Conservation (phyloP, 2,888 invertebrate species). For the Cheilosia vulpina region DNA sequence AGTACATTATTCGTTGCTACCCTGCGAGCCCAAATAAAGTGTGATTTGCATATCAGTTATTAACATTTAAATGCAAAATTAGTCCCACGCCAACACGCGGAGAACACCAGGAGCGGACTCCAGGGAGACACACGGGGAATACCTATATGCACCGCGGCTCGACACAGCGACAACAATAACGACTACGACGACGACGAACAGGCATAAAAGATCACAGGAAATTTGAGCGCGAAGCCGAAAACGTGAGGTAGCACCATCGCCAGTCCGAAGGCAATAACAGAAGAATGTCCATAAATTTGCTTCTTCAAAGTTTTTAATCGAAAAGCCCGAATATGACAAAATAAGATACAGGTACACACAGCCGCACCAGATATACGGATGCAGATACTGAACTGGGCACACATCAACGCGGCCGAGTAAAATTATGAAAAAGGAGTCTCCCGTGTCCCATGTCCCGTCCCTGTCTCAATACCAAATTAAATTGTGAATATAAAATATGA, state of each 20-base stretch:
- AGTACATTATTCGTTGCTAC: conserved; percentile 68
- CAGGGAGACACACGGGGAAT: conserved; percentile 34
- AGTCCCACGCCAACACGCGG: conserved; percentile 68
- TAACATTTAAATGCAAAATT: conserved; percentile 75
- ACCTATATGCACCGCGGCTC: background rate
- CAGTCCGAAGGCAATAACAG: conserved; percentile 69
- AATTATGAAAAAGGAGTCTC: conserved; percentile 72
- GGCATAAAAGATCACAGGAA: conserved; percentile 67
- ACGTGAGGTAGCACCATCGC: conserved; percentile 60
- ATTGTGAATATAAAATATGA: conserved; percentile 76
- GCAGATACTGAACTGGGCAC: conserved; percentile 33
- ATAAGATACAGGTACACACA: conserved; percentile 63
- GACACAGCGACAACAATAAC: conserved; percentile 61
- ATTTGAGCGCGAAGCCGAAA: conserved; percentile 67
- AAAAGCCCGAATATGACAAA: conserved; percentile 75
- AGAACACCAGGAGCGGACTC: conserved; percentile 70
- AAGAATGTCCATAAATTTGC: conserved; percentile 75
- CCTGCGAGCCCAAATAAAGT: conserved; percentile 65
- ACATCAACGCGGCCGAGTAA: conserved; percentile 62
- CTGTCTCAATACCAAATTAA: conserved; percentile 63
- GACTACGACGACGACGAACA: conserved; percentile 22
- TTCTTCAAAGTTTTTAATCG: conserved; percentile 74
- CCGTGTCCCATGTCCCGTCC: conserved; percentile 14
- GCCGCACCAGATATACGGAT: conserved; percentile 36
- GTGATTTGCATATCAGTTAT: conserved; percentile 76